Conservation (phyloP, 2,888 invertebrate species). For the Charanyca ferruginea region DNA sequence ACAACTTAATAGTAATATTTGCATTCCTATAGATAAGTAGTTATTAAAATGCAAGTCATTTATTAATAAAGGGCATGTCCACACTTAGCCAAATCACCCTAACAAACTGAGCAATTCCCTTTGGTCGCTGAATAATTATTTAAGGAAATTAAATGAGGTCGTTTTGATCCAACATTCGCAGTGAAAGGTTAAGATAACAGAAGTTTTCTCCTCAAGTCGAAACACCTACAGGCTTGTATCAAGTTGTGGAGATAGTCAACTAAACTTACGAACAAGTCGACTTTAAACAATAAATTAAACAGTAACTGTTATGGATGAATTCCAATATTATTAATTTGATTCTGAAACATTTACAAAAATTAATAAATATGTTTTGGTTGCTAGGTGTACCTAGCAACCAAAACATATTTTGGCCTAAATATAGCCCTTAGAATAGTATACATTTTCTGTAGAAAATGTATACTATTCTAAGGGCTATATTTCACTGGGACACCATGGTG, state of each 20-base stretch:
- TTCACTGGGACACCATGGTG: too few relatives aligned
- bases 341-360: not conserved
- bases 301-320: constrained; percentile 30
- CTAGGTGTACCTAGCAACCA: not conserved
- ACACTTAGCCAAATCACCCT: too few relatives aligned
- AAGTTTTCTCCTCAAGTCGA: constrained; percentile 41
- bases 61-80: too few relatives aligned
- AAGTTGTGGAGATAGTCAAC: constrained; percentile 57
- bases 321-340: constrained; percentile 13
- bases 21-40: too few relatives aligned
- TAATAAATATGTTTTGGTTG: not conserved
- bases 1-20: too few relatives aligned
- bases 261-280: constrained; percentile 51
- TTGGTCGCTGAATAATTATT: constrained; percentile 14
- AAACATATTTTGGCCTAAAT: too few relatives aligned
- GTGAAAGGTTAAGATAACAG: constrained; percentile 57
- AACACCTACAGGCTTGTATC: constrained; percentile 59
- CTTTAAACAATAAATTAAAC: constrained; percentile 60
- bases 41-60: too few relatives aligned
- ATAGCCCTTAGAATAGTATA: too few relatives aligned
- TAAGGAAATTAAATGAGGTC: constrained; percentile 1
- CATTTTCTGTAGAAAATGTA: too few relatives aligned
- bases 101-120: too few relatives aligned
- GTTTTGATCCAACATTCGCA: constrained; percentile 7
- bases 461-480: too few relatives aligned